These are phyloP conservation scores for Solenopsis fugax DNA, from an alignment of 1,140 invertebrate genomes.

Conservation along the genomic window DNA sequence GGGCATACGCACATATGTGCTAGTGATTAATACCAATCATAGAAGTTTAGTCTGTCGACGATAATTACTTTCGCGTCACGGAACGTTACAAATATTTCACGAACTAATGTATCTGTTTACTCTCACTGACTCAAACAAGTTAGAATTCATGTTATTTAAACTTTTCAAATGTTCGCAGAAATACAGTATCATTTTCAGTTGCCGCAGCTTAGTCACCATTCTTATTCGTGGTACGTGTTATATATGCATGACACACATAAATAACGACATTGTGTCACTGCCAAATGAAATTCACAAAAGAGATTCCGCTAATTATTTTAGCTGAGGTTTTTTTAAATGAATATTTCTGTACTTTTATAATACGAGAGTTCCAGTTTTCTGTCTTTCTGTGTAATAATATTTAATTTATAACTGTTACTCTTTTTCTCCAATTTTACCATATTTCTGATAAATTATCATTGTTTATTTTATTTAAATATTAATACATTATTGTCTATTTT, in stretches of 20 bases:
- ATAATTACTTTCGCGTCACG: slow-evolving; percentile 53
- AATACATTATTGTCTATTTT: neutral
- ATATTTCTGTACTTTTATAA: neutral
- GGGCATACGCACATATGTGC: neutral
- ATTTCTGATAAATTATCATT: neutral
- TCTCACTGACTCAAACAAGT: neutral
- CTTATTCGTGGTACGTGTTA: slow-evolving; percentile 38
- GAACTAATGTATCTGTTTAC: neutral
- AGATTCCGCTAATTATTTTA: neutral
- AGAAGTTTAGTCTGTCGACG: neutral
- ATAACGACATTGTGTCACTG: slow-evolving; percentile 54
- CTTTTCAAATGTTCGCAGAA: neutral
- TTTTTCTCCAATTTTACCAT: neutral
- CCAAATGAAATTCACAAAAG: slow-evolving; percentile 25
- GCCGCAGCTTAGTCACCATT: slow-evolving; percentile 8
- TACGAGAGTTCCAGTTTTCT: neutral
- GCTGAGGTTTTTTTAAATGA: neutral
- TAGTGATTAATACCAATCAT: slow-evolving; percentile 54
- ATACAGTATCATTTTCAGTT: neutral
- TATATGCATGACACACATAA: slow-evolving; percentile 37
- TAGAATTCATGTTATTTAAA: neutral
- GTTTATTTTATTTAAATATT: neutral
- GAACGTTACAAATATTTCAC: neutral
- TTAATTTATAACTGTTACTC: slow-evolving; percentile 6
- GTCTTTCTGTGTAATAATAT: neutral